Base-by-base conservation (phyloP, 2,113 vertebrate genomes). In the Emydura subglobosa region DNA sequence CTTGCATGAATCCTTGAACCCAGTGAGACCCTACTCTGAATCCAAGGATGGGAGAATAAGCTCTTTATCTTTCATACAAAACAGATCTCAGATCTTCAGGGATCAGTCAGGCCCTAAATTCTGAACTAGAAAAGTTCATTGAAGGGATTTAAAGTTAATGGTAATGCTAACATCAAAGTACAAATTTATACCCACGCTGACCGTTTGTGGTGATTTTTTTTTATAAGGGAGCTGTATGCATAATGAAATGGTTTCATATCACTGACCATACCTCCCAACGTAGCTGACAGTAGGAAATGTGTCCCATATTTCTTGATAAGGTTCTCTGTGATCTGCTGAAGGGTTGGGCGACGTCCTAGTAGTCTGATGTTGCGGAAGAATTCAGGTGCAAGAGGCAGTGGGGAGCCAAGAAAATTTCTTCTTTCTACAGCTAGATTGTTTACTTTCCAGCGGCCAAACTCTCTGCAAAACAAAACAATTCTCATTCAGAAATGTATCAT, bases 251-350 rank as follows among this genome's bases (percentile, higher is more conserved):
- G 47, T 19, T 54, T 47, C 14, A 21, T 68, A 29, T 80, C 1
- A 1, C 4, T 14, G 44, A 39, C 10, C 97, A 4, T 99, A 99
- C 99, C 99, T 99, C 99, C 99, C 97, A 99, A 97, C 51, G 99
- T 99, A 87, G 99, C 99, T 90, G 99, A 99, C 49, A 99, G 96
- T 91, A 99, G 98, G 97, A 99, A 99, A 97, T 99, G 99, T 13
- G 99, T 99, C 88, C 99, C 99, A 98, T 99, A 99, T 98, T 99
- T 99, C 98, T 99, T 99, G 98, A 99, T 99, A 85, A 99, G 99
- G 84, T 99, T 99, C 95, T 99, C 99, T 87, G 99, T 99, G 98
- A 99, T 99, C 97, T 99, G 99, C 85, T 99, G 99, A 82, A 98
- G 98, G 44, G 98, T 99, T 1, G 99, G 99, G 87, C 99, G 98